phyloP scores from a whole-genome alignment of 2,113 vertebrate species.

The Marmota monax region DNA sequence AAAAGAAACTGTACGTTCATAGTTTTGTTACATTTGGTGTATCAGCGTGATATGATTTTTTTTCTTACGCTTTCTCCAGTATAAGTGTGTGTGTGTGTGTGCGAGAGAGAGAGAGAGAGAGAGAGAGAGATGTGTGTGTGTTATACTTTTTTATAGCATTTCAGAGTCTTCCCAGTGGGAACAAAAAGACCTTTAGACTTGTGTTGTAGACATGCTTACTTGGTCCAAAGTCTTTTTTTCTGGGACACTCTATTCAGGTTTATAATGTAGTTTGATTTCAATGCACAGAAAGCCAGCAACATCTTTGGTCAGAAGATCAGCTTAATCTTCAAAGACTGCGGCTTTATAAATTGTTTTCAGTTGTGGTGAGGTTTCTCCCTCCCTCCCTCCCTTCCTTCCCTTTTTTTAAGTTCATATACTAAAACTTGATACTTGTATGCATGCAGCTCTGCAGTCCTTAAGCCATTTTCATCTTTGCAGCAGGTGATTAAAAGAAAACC shows the following conservation, averaged over 20 bases:
- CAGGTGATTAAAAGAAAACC: background rate
- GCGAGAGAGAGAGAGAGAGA: too few relatives aligned
- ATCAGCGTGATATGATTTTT: background rate
- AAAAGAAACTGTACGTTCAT: background rate
- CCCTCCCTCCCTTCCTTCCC: background rate
- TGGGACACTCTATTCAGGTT: background rate
- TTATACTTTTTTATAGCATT: background rate
- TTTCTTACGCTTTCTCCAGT: background rate
- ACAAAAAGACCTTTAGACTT: background rate
- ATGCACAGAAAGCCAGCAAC: accelerated
- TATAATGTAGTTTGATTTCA: background rate
- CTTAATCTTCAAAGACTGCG: constrained; percentile 15
- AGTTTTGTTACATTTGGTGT: background rate
- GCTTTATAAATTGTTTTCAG: background rate
- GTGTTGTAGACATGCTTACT: background rate
- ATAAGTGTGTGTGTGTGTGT: background rate
- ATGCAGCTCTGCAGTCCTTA: background rate
- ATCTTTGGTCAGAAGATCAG: accelerated
- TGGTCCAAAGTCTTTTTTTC: background rate
- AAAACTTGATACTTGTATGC: background rate
- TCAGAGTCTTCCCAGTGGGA: background rate
- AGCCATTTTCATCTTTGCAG: background rate
- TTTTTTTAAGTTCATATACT: background rate
- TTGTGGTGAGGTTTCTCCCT: background rate
- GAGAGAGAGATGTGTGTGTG: too few relatives aligned